Evolutionary conservation across 2,797 vertebrate species (phyloP).

Genomic region (Iguana delicatissima): DNA sequence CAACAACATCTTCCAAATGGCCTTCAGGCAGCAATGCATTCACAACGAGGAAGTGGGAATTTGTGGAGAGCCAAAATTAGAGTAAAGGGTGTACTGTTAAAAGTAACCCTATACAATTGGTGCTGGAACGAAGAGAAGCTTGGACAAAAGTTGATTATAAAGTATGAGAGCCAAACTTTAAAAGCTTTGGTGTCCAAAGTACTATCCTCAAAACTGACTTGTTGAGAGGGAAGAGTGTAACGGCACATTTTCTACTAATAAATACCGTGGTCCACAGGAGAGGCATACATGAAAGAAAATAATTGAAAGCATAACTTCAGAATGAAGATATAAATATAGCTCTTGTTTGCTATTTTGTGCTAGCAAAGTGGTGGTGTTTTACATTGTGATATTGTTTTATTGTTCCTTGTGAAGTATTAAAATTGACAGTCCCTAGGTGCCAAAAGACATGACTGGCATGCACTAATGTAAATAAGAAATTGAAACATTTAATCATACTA

Average conservation of each 20-base stretch:
- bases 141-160: not conserved
- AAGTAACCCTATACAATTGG: not conserved
- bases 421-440: not conserved
- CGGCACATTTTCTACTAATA: not conserved
- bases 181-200: not conserved
- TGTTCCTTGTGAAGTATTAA: not conserved
- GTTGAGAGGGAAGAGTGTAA: not conserved
- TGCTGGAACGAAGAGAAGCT: slow-evolving; percentile 33
- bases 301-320: not conserved
- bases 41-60: not conserved
- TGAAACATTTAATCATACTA: not conserved
- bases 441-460: not conserved
- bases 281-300: not conserved
- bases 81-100: slow-evolving; percentile 6
- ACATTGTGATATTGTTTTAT: not conserved
- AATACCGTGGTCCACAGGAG: accelerated
- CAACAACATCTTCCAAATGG: too few relatives aligned
- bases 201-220: not conserved
- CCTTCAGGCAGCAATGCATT: not conserved
- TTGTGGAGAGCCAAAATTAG: slow-evolving; percentile 17
- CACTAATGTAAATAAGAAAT: not conserved
- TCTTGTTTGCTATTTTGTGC: not conserved
- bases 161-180: slow-evolving; percentile 21
- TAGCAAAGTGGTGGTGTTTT: not conserved
- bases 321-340: not conserved